phyloP scores from a whole-genome alignment of 2,113 vertebrate genomes.

The Xyrauchen texanus region DNA sequence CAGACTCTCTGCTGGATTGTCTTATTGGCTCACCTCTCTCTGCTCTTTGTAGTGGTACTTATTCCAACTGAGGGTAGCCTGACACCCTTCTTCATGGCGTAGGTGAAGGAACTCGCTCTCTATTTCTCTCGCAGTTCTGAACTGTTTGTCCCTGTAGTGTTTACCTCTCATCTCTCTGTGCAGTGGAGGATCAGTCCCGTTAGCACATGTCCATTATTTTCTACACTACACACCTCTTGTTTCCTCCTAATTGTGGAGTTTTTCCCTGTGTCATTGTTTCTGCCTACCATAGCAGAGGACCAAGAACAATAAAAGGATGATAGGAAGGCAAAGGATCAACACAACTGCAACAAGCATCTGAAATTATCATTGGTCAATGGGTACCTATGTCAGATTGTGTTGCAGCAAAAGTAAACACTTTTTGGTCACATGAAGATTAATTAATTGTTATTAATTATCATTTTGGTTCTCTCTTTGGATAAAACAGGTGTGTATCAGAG shows the following conservation, averaged over 20 bases:
- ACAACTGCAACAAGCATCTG: too few relatives aligned
- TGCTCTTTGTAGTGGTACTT: neutral
- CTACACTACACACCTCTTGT: constrained; percentile 41
- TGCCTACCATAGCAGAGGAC: neutral
- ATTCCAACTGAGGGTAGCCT: neutral
- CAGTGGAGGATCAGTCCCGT: constrained; percentile 62
- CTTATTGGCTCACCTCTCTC: too few relatives aligned
- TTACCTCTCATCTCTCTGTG: constrained; percentile 63
- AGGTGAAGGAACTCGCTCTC: neutral
- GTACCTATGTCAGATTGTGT: too few relatives aligned
- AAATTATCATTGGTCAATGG: too few relatives aligned
- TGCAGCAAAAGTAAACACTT: too few relatives aligned
- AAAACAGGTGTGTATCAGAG: too few relatives aligned
- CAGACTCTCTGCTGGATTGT: too few relatives aligned
- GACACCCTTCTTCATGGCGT: neutral
- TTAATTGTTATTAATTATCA: neutral
- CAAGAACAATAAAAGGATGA: too few relatives aligned
- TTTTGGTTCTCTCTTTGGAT: neutral
- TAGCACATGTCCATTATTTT: constrained; percentile 67
- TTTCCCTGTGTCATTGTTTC: neutral
- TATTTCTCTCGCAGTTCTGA: constrained; percentile 35
- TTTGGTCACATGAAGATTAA: too few relatives aligned
- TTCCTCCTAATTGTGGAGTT: constrained; percentile 64
- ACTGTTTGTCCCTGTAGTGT: constrained; percentile 71
- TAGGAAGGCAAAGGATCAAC: too few relatives aligned